Conservation (phyloP, 2,113 vertebrate species). For the Toxostoma redivivum region DNA sequence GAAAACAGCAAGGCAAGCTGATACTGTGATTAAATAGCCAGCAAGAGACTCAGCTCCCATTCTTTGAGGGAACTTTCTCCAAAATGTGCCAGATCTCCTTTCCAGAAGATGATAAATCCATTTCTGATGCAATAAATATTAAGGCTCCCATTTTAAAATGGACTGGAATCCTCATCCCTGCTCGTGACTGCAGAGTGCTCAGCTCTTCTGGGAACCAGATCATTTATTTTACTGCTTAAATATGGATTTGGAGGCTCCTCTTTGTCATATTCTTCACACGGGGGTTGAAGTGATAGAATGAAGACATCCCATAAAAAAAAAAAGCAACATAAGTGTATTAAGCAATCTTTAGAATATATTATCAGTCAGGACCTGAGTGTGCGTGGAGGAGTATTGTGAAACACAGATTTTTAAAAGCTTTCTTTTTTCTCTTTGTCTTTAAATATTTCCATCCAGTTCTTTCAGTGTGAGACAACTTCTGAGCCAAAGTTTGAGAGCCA, state of each 20-base stretch:
- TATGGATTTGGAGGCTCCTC: not conserved
- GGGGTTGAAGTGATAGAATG: not conserved
- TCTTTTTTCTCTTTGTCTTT: not conserved
- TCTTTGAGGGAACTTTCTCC: not conserved
- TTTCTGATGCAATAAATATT: slow-evolving; percentile 30
- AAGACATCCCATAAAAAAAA: not conserved
- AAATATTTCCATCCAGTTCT: not conserved
- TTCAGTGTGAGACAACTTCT: not conserved
- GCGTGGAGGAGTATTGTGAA: not conserved
- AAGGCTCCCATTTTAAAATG: not conserved
- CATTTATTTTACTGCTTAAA: not conserved
- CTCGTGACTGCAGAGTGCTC: not conserved
- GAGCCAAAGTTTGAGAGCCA: not conserved
- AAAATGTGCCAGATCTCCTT: not conserved
- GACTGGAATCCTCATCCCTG: not conserved
- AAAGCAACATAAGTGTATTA: not conserved
- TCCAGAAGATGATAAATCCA: slow-evolving; percentile 11
- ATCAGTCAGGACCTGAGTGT: not conserved
- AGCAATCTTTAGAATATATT: not conserved
- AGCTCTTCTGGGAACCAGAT: not conserved
- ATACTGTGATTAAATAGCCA: slow-evolving; percentile 40
- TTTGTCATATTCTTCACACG: not conserved
- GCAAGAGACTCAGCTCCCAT: not conserved
- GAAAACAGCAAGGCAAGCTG: slow-evolving; percentile 19
- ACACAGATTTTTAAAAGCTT: not conserved